Conservation (phyloP, 2,888 invertebrate genomes). For the Steinernema scapterisci region DNA sequence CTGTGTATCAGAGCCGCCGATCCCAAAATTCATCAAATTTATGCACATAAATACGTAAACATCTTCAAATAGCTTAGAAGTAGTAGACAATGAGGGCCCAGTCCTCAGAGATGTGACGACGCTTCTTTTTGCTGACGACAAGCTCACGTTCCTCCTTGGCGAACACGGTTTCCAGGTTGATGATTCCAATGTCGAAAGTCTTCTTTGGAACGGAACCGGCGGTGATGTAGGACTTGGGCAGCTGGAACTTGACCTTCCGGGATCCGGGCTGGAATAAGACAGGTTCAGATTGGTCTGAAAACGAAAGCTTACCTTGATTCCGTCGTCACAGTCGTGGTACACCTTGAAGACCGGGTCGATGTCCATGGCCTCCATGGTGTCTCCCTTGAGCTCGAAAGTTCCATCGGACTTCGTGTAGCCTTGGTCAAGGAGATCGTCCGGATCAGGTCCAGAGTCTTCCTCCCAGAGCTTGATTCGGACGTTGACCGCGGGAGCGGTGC, state of each 20-base stretch:
- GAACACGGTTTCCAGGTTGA: constrained; percentile 64
- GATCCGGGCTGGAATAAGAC: constrained; percentile 45
- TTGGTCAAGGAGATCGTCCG: constrained; percentile 56
- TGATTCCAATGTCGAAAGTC: constrained; percentile 53
- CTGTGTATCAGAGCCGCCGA: too few relatives aligned
- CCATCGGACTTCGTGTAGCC: constrained; percentile 53
- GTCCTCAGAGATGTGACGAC: constrained; percentile 25
- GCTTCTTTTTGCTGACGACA: constrained; percentile 38
- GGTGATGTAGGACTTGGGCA: constrained; percentile 53
- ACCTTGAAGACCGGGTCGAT: constrained; percentile 62
- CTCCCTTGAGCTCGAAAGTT: constrained; percentile 47
- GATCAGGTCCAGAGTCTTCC: constrained; percentile 55
- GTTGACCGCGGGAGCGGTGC: constrained; percentile 48
- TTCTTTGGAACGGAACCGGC: constrained; percentile 48
- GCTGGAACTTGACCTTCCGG: constrained; percentile 57
- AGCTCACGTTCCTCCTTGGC: constrained; percentile 62
- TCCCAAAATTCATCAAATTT: too few relatives aligned
- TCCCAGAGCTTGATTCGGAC: constrained; percentile 55
- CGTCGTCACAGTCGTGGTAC: constrained; percentile 49
- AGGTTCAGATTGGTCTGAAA: not conserved
- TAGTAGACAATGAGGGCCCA: constrained; percentile 9
- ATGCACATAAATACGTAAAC: not conserved
- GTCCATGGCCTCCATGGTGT: constrained; percentile 49
- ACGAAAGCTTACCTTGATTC: constrained; percentile 46
- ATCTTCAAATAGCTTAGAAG: not conserved